These are phyloP conservation scores for Pangasius djambal DNA, from an alignment of 2,797 vertebrate species.

Conservation along the genomic window DNA sequence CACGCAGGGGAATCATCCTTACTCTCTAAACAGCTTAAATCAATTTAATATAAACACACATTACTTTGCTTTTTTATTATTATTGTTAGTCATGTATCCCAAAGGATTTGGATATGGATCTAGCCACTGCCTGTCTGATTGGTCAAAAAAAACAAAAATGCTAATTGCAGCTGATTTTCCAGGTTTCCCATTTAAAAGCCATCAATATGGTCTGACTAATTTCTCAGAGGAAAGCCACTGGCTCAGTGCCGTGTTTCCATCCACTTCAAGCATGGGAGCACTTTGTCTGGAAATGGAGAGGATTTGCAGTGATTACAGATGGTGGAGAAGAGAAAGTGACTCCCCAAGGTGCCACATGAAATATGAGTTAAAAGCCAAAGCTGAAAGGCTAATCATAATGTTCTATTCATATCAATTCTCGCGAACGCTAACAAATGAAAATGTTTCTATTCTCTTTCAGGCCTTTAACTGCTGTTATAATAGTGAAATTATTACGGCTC, in stretches of 20 bases:
- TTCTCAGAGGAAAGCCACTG: slow-evolving; percentile 36
- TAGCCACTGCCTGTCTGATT: slow-evolving; percentile 4
- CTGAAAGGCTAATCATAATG: slow-evolving; percentile 15
- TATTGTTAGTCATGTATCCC: neutral
- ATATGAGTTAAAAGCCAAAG: slow-evolving; percentile 33
- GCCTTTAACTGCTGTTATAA: neutral
- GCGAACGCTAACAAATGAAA: slow-evolving; percentile 15
- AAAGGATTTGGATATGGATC: slow-evolving; percentile 8
- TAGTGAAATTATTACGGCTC: neutral
- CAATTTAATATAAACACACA: slow-evolving; percentile 12
- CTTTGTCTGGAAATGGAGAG: slow-evolving; percentile 22
- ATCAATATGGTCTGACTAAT: slow-evolving; percentile 18
- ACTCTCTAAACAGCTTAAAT: neutral
- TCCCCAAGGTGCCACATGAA: slow-evolving; percentile 32
- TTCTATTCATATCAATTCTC: slow-evolving; percentile 5
- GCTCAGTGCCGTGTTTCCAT: slow-evolving; percentile 23
- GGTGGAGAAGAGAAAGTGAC: slow-evolving; percentile 3
- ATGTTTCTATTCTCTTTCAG: slow-evolving; percentile 3
- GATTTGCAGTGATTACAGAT: slow-evolving; percentile 39
- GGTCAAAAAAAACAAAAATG: slow-evolving; percentile 12
- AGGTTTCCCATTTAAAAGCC: slow-evolving; percentile 25
- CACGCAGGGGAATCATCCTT: neutral
- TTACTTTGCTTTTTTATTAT: neutral
- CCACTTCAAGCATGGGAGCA: slow-evolving; percentile 21
- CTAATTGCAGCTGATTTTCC: slow-evolving; percentile 26